Evolutionary conservation across 2,113 vertebrate species (phyloP).

Genomic region (Erythrocercus mccallii): DNA sequence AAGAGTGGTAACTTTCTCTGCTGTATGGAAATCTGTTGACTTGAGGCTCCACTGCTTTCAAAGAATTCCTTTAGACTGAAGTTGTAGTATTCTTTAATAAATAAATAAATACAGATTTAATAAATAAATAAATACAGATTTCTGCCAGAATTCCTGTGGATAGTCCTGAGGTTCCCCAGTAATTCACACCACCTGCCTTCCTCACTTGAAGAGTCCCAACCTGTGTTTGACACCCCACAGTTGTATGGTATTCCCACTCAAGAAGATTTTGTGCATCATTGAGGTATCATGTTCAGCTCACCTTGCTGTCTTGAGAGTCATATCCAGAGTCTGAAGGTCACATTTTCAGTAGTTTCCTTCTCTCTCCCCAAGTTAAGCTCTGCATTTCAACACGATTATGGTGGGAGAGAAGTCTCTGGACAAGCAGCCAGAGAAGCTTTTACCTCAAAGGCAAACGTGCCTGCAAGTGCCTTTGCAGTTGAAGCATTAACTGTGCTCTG

Average conservation of each 20-base stretch:
- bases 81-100: background rate
- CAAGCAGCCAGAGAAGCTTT: background rate
- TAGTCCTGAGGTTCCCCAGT: background rate
- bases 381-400: background rate
- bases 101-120: background rate
- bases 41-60: background rate
- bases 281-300: background rate
- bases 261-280: background rate
- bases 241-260: background rate
- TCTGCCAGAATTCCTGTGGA: background rate
- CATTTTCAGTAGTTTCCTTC: background rate
- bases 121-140: background rate
- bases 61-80: background rate
- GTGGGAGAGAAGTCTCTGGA: background rate
- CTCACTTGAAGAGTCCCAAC: background rate
- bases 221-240: background rate
- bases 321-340: background rate
- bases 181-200: background rate
- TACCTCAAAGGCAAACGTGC: background rate
- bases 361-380: background rate
- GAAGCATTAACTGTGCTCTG: background rate
- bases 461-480: background rate
- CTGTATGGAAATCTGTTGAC: background rate
- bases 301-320: background rate
- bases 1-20: background rate